These are phyloP conservation scores for Sapajus apella DNA, from an alignment of 2,113 vertebrate genomes.

Conservation along the genomic window DNA sequence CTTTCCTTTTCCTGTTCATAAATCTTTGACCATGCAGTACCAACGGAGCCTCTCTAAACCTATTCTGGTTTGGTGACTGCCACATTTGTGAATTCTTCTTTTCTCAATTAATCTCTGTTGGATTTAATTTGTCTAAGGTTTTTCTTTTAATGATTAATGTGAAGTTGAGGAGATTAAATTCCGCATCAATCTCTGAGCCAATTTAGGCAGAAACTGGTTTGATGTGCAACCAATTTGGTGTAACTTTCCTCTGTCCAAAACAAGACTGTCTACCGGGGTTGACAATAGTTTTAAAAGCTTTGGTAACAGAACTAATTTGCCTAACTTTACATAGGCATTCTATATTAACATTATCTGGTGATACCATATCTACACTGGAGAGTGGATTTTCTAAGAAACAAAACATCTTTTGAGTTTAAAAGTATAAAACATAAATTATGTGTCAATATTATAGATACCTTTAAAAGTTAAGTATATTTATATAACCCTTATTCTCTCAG, in stretches of 20 bases:
- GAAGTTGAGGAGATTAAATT: not conserved
- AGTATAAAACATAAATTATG: not conserved
- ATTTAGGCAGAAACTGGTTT: not conserved
- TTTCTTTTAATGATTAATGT: not conserved
- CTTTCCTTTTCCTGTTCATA: too few species aligned
- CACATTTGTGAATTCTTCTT: too few species aligned
- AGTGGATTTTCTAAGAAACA: not conserved
- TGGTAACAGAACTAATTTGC: not conserved
- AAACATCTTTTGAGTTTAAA: conserved; percentile 10
- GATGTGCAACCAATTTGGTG: not conserved
- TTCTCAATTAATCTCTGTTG: too few species aligned
- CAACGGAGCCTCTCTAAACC: too few species aligned
- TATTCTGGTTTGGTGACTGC: too few species aligned
- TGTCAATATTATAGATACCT: not conserved
- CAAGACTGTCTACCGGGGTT: not conserved
- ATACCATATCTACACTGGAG: not conserved
- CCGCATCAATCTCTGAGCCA: not conserved
- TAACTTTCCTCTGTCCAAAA: not conserved
- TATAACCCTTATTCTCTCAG: not conserved
- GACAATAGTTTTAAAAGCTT: not conserved
- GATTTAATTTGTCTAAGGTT: not conserved
- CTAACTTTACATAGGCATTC: not conserved
- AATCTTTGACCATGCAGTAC: too few species aligned
- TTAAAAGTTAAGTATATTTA: not conserved
- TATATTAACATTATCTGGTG: not conserved